These are phyloP conservation scores for Balearica regulorum DNA, from an alignment of 2,797 vertebrate genomes.

Conservation along the genomic window DNA sequence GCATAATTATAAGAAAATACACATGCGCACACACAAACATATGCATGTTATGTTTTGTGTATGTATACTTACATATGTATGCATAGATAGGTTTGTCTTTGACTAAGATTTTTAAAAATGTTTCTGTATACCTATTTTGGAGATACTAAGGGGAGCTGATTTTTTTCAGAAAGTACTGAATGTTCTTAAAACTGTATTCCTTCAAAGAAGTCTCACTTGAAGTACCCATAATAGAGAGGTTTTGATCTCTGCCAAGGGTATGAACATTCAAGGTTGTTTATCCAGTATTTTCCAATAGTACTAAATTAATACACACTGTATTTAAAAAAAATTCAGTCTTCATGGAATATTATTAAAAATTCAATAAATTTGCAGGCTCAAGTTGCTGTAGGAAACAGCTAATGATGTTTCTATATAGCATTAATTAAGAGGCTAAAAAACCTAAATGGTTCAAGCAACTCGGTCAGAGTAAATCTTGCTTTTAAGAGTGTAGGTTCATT, in stretches of 20 bases:
- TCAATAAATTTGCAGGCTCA: not conserved
- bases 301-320: not conserved
- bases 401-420: not conserved
- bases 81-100: not conserved
- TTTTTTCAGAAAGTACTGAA: not conserved
- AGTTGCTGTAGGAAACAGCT: not conserved
- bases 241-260: not conserved
- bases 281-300: not conserved
- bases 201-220: not conserved
- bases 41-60: rapidly evolving
- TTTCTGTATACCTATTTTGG: not conserved
- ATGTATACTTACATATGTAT: not conserved
- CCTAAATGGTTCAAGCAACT: not conserved
- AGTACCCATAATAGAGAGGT: not conserved
- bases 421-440: not conserved
- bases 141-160: not conserved
- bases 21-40: not conserved
- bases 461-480: not conserved
- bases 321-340: not conserved
- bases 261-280: not conserved
- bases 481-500: not conserved
- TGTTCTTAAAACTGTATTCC: not conserved
- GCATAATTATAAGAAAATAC: not conserved
- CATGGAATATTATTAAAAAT: not conserved
- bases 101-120: not conserved